Conservation (phyloP, 2,888 invertebrate genomes). For the Eupithecia subumbrata region DNA sequence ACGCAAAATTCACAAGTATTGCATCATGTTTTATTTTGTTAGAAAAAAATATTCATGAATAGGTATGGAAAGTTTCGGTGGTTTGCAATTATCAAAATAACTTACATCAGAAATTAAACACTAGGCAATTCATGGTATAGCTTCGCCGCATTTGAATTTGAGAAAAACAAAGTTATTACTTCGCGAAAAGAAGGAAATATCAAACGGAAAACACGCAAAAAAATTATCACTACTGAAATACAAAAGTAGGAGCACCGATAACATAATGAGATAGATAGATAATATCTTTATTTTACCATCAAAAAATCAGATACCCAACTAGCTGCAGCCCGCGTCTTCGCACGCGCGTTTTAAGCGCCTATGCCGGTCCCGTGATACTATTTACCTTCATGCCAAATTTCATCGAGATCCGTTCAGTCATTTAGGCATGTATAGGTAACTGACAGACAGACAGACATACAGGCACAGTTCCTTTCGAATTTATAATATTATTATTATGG, state of each 20-base stretch:
- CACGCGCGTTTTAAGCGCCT: too few relatives aligned
- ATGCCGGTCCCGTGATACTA: too few relatives aligned
- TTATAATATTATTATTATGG: too few relatives aligned
- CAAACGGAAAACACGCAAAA: background rate
- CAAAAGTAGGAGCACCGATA: background rate
- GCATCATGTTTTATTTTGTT: conserved; percentile 50
- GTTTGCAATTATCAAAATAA: conserved; percentile 49
- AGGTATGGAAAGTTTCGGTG: conserved; percentile 22
- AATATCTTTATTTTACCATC: too few relatives aligned
- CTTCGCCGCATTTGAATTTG: background rate
- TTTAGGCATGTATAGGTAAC: too few relatives aligned
- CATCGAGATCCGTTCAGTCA: too few relatives aligned
- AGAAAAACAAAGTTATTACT: background rate
- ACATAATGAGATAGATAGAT: background rate
- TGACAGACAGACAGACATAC: too few relatives aligned
- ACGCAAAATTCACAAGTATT: conserved; percentile 42
- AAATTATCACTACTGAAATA: background rate
- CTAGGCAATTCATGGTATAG: background rate
- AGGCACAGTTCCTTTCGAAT: too few relatives aligned
- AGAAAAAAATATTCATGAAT: conserved; percentile 27
- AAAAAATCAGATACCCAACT: background rate
- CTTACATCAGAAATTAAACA: conserved; percentile 18
- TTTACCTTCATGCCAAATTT: too few relatives aligned
- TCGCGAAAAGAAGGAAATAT: background rate
- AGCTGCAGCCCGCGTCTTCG: too few relatives aligned